Base-by-base conservation (phyloP, 1,140 invertebrate genomes). In the Conus ventricosus region DNA sequence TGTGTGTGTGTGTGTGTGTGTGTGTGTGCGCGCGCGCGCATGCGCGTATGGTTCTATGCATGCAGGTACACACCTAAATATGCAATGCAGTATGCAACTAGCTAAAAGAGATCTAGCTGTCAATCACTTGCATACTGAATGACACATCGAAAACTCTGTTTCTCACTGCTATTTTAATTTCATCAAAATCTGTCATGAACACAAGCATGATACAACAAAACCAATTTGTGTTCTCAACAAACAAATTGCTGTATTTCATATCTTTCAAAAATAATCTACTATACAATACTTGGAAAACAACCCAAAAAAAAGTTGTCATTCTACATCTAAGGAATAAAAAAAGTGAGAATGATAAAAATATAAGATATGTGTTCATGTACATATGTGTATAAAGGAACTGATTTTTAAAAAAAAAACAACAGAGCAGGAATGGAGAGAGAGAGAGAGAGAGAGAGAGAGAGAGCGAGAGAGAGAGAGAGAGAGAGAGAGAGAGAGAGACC, bases 381-480 rank as follows among this genome's bases (percentile, higher is more conserved):
- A 80, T 11, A 80, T 80, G 10, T 53, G 25, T 13, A 80, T 39
- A 0, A 80, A 11, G 78, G 25, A 80, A 80, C 25, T 27, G 51
- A 15, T 27, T 13, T 4, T 13, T 4, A 80, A 80, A n/a, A n/a
- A 53, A 80, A 1, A 55, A 82, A 55, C 4, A 6, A 71, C 4
- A 23, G 11, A 13, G 6, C 6, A 71, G 67, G 20, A 20, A 71
- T 11, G 20, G 7, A 71, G 67, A 71, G 67, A 71, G 67, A 71
- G 67, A 10, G 67, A 82, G 80, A 82, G 80, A 82, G 25, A 80
- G 78, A 80, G 78, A 80, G 5, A 80, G 78, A 39, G 3, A 39
- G 39, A 39, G 39, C 0, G 39, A 39, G 39, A 39, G 39, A 39
- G 39, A 39, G 0, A 39, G 39, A 39, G 39, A 39, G 3, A 39